phyloP scores from a whole-genome alignment of 2,888 invertebrate genomes.

The Ectobius pallidus region DNA sequence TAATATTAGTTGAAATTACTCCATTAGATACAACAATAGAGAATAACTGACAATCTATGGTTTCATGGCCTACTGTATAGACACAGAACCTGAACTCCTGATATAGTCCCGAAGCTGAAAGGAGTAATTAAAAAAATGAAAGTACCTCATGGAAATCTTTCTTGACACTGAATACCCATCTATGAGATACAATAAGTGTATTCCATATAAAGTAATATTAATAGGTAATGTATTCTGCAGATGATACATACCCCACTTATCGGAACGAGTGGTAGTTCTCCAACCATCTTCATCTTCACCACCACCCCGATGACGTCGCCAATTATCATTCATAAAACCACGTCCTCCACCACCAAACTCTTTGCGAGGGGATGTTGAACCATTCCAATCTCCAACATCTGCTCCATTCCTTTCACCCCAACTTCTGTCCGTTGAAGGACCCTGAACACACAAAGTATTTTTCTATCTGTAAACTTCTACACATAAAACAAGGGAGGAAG shows the following conservation, averaged over 20 bases:
- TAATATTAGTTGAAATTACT: too few species aligned
- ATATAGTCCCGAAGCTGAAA: too few species aligned
- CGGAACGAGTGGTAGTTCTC: slow-evolving; percentile 57
- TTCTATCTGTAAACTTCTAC: not conserved
- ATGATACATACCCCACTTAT: slow-evolving; percentile 63
- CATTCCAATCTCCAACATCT: slow-evolving; percentile 61
- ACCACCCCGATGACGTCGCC: slow-evolving; percentile 59
- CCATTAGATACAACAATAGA: too few species aligned
- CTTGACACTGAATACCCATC: too few species aligned
- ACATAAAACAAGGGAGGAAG: not conserved
- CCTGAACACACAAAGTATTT: slow-evolving; percentile 13
- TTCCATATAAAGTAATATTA: too few species aligned
- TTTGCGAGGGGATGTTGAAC: slow-evolving; percentile 58
- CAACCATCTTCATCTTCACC: slow-evolving; percentile 62
- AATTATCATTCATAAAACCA: slow-evolving; percentile 56
- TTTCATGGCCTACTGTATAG: too few species aligned
- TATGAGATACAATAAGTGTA: too few species aligned
- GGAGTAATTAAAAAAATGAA: too few species aligned
- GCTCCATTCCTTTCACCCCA: slow-evolving; percentile 64
- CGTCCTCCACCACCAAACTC: slow-evolving; percentile 59
- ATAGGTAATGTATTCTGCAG: too few species aligned
- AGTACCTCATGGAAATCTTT: too few species aligned
- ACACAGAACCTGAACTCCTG: too few species aligned
- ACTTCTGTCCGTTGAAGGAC: slow-evolving; percentile 50
- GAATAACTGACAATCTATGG: too few species aligned